These are phyloP conservation scores for Labia minor DNA, from an alignment of 2,888 invertebrate genomes.

Conservation along the genomic window DNA sequence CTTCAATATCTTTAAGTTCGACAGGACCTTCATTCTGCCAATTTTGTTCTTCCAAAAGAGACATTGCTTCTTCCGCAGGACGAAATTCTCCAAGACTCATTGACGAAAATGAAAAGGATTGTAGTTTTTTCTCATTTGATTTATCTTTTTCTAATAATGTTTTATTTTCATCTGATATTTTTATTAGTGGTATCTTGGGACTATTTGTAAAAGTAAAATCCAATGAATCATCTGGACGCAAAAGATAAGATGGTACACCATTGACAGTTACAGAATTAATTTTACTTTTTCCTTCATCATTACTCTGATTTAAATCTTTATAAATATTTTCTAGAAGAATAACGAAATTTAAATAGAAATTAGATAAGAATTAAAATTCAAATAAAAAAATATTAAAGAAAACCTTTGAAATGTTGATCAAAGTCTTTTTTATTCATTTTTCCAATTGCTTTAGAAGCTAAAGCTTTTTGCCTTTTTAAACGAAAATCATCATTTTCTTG, in stretches of 20 bases:
- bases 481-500: neutral
- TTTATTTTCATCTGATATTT: neutral
- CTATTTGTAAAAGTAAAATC: neutral
- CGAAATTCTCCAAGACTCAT: neutral
- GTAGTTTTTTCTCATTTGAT: neutral
- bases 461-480: neutral
- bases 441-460: neutral
- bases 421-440: neutral
- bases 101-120: neutral
- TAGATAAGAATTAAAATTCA: neutral
- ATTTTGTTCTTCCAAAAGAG: neutral
- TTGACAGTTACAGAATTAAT: no score
- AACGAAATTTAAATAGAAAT: no score
- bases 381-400: neutral
- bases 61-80: neutral
- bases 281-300: neutral
- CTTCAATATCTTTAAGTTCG: neutral
- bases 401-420: neutral
- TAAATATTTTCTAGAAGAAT: neutral
- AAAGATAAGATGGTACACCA: neutral
- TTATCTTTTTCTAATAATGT: neutral
- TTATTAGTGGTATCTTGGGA: neutral
- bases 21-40: neutral
- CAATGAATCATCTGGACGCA: neutral
- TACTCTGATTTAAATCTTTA: neutral